phyloP scores from a whole-genome alignment of 2,113 vertebrate species.

The Anolis carolinensis region DNA sequence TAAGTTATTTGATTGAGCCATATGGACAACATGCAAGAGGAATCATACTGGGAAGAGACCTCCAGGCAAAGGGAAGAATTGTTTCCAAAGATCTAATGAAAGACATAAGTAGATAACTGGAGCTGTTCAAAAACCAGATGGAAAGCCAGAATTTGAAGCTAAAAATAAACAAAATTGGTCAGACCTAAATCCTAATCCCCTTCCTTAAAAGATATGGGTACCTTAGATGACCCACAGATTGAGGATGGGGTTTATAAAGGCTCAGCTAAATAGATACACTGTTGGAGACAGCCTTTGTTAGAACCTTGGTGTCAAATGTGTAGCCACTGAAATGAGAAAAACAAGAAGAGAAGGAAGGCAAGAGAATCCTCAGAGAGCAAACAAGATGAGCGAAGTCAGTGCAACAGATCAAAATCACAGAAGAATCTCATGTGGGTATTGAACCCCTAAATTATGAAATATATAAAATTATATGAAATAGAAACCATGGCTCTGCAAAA shows the following conservation, averaged over 20 bases:
- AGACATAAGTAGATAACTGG: constrained; percentile 2
- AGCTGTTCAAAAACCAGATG: constrained; percentile 20
- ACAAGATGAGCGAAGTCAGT: background rate
- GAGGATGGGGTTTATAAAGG: constrained; percentile 1
- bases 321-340: background rate
- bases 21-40: background rate
- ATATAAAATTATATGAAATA: no score
- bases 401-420: background rate
- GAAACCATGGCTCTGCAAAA: no score
- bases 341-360: background rate
- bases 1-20: background rate
- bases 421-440: background rate
- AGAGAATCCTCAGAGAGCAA: background rate
- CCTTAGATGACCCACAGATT: background rate
- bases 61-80: background rate
- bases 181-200: background rate
- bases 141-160: constrained; percentile 19
- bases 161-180: background rate
- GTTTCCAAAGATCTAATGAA: constrained; percentile 21
- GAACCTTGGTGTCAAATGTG: background rate
- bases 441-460: no score
- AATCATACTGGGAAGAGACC: background rate
- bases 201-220: background rate
- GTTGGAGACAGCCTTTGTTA: background rate
- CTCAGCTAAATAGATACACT: background rate